Percentiles rank a stretch among this genome's conserved stretches.
Conservation (phyloP, 2,888 invertebrate genomes). For the Campaea margaritaria region DNA sequence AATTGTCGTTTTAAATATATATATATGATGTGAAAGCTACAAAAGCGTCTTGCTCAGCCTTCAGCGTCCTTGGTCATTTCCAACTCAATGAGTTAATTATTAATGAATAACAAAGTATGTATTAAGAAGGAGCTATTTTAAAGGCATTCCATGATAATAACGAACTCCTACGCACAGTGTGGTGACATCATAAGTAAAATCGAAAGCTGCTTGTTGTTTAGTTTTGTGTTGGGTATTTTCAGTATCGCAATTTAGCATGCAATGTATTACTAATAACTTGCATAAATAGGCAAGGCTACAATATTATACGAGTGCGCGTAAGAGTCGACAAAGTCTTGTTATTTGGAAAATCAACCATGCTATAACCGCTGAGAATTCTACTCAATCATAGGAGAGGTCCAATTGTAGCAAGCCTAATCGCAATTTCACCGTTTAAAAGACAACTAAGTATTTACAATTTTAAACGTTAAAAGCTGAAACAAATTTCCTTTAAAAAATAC, state of each 20-base stretch:
- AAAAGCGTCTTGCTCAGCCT: too few relatives aligned
- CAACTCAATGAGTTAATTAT: constrained; percentile 6
- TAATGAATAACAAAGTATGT: constrained; percentile 19
- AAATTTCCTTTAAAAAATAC: not conserved
- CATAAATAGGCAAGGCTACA: too few relatives aligned
- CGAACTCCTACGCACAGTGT: constrained; percentile 50
- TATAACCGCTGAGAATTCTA: too few relatives aligned
- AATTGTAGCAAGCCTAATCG: too few relatives aligned
- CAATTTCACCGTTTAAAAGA: too few relatives aligned
- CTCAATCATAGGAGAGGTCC: too few relatives aligned
- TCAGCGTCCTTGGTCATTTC: too few relatives aligned
- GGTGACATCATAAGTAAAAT: constrained; percentile 73
- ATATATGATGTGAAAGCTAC: too few relatives aligned
- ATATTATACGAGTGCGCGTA: too few relatives aligned
- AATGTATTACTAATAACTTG: not conserved
- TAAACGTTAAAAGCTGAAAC: not conserved
- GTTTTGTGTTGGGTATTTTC: constrained; percentile 40
- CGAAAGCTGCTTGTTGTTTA: constrained; percentile 64
- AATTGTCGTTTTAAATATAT: too few relatives aligned
- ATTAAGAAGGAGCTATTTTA: constrained; percentile 32
- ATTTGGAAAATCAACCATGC: too few relatives aligned
- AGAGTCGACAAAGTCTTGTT: too few relatives aligned
- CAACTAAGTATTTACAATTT: not conserved
- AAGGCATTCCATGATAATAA: constrained; percentile 46
- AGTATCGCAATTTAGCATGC: constrained; percentile 35